Evolutionary conservation across 1,140 invertebrate genomes (phyloP).

Genomic region (Eulimnadia texana): DNA sequence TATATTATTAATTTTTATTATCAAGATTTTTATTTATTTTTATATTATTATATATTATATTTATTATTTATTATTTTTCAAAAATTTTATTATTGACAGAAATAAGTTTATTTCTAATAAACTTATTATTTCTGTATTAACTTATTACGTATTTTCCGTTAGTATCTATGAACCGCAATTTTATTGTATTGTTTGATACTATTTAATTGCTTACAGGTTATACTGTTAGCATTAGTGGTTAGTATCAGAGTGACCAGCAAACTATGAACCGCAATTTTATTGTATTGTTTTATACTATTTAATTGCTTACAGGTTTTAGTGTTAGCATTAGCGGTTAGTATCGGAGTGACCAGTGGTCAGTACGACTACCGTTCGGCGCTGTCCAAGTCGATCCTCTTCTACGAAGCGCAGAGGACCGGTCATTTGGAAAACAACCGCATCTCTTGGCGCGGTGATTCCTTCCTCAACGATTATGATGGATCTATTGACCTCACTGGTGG

Average conservation of each 20-base stretch:
- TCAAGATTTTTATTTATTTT: too few relatives aligned
- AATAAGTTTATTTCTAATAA: too few relatives aligned
- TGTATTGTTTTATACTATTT: background rate
- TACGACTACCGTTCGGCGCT: constrained; percentile 25
- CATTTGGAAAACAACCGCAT: constrained; percentile 26
- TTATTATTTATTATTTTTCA: too few relatives aligned
- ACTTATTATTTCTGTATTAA: too few relatives aligned
- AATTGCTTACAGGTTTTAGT: background rate
- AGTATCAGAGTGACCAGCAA: background rate
- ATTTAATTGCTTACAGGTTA: background rate
- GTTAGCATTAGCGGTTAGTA: background rate
- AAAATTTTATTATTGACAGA: too few relatives aligned
- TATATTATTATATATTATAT: too few relatives aligned
- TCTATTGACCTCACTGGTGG: constrained; percentile 30
- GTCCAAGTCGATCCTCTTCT: constrained; percentile 30
- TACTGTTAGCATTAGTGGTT: background rate
- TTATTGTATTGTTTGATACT: background rate
- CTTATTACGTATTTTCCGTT: too few relatives aligned
- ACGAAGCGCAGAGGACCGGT: constrained; percentile 31
- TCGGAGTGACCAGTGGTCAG: constrained; percentile 1
- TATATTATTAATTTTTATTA: too few relatives aligned
- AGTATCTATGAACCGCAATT: too few relatives aligned
- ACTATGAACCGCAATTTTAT: too few relatives aligned
- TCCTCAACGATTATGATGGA: constrained; percentile 26
- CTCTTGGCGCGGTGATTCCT: constrained; percentile 28